Evolutionary conservation across 2,797 vertebrate genomes (phyloP), one percentile per base, ranked within the genome.

Genomic region (Luscinia megarhynchos): DNA sequence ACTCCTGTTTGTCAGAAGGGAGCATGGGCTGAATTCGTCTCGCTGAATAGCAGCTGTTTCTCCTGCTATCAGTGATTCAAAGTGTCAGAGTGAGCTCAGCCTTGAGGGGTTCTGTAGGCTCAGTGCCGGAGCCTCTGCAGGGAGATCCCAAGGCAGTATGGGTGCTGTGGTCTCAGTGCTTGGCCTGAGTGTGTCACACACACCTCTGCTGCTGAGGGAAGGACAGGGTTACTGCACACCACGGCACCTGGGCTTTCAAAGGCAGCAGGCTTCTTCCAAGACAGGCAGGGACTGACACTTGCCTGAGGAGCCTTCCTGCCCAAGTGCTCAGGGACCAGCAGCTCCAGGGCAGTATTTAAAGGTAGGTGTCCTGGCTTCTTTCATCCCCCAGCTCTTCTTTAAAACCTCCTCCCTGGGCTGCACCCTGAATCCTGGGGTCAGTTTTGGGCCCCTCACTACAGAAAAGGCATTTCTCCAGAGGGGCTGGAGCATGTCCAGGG

Each of bases 311-410:
- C 21, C 29, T 46, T 27, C n/a, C 73, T 81, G 74, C 50, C 59
- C 46, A 5, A 41, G 38, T 1, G 1, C 66, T 64, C 38, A 8
- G 51, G 0, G 0, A 10, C 48, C n/a, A 15, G 50, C 34, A 84
- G 67, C 50, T 86, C 32, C 36, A 4, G 4, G 1, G 36, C 46
- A 23, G n/a, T 15, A 11, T 14, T 55, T n/a, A 40, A 73, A 38
- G 22, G 12, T 3, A 7, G 18, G 13, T 43, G 27, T 40, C 20
- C 2, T 40, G 53, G 38, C 21, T 59, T 30, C 57, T 70, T 78
- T 64, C 12, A 57, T 11, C 26, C 30, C 29, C 16, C 20, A 3
- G 2, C 13, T 74, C 58, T 76, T 78, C 34, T 81, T 30, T 48
- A 61, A 81, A 78, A 45, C 3, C 6, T 69, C 19, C 73, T 48